These are phyloP conservation scores for Lanius ludovicianus DNA, from an alignment of 2,113 vertebrate species.

Conservation along the genomic window DNA sequence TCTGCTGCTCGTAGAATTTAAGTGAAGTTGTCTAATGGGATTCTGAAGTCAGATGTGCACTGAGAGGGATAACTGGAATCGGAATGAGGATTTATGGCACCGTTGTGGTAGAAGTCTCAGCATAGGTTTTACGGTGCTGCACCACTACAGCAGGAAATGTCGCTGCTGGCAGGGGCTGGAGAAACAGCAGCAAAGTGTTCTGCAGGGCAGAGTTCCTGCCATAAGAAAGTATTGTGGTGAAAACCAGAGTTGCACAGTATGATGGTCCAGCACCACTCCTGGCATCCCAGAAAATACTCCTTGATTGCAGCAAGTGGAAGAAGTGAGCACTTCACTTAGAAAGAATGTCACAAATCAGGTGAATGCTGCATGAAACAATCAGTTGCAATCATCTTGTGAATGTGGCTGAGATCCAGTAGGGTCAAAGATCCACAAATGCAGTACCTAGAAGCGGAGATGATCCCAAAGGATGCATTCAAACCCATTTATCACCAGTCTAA, in stretches of 20 bases:
- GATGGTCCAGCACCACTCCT: slow-evolving; percentile 15
- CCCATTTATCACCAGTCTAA: not conserved
- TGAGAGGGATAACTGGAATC: not conserved
- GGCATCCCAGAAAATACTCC: not conserved
- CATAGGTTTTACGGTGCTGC: not conserved
- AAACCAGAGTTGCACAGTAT: slow-evolving; percentile 36
- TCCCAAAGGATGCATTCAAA: not conserved
- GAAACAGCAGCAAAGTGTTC: not conserved
- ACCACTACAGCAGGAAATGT: not conserved
- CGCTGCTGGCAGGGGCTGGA: not conserved
- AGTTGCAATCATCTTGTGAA: slow-evolving; percentile 19
- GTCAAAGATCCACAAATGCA: slow-evolving; percentile 20
- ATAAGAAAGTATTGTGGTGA: slow-evolving; percentile 18
- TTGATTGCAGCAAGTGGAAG: slow-evolving; percentile 4
- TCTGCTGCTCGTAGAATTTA: slow-evolving; percentile 10
- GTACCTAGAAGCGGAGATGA: not conserved
- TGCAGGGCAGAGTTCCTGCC: not conserved
- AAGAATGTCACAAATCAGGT: not conserved
- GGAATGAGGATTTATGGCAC: not conserved
- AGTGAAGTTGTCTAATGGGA: slow-evolving; percentile 25
- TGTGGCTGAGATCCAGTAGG: not conserved
- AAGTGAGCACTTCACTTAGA: not conserved
- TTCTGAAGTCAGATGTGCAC: not conserved
- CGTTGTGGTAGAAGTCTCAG: not conserved
- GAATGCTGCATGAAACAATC: not conserved